Conservation (phyloP, 2,888 invertebrate genomes). For the Schizaphis graminum region DNA sequence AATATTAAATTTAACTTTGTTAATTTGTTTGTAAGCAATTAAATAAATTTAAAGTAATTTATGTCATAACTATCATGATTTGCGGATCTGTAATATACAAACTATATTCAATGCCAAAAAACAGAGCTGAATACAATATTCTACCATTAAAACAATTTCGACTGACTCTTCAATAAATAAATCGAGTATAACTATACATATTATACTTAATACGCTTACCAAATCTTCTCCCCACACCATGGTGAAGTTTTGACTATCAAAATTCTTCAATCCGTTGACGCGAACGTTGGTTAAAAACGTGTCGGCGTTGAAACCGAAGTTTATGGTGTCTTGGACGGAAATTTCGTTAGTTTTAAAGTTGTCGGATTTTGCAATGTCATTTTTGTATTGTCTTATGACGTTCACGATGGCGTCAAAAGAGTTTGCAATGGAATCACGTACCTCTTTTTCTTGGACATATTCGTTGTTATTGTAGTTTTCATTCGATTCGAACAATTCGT, state of each 20-base stretch:
- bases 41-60: background rate
- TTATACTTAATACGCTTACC: background rate
- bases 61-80: background rate
- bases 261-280: slow-evolving; percentile 9
- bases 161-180: background rate
- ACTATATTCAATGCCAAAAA: background rate
- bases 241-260: slow-evolving; percentile 5
- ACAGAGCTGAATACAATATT: background rate
- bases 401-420: slow-evolving; percentile 23
- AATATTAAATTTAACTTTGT: background rate
- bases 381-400: background rate
- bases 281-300: background rate
- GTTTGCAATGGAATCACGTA: background rate
- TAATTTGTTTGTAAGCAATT: background rate
- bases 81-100: background rate
- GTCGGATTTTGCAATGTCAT: background rate
- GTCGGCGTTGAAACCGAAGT: slow-evolving; percentile 16
- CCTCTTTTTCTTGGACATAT: background rate
- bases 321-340: slow-evolving; percentile 8
- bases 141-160: background rate
- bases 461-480: background rate
- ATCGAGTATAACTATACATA: background rate
- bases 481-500: slow-evolving; percentile 7
- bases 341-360: background rate
- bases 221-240: slow-evolving; percentile 27